phyloP scores from a whole-genome alignment of 2,113 vertebrate genomes.

The Coryphaenoides rupestris region DNA sequence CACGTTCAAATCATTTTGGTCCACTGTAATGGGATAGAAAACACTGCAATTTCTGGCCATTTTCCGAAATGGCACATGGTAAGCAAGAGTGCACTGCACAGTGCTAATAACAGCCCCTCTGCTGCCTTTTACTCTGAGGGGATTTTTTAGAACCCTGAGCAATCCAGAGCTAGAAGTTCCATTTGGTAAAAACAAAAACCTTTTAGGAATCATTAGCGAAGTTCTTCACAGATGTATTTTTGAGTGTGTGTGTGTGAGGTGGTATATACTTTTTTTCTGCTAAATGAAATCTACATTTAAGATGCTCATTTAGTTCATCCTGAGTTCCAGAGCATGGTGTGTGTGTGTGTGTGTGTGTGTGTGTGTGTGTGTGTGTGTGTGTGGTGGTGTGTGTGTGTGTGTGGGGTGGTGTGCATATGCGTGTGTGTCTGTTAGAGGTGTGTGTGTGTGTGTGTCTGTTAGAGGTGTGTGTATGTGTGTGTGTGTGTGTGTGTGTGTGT shows the following conservation, averaged over 20 bases:
- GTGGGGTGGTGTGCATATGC: not conserved
- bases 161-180: too few relatives aligned
- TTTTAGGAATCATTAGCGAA: not conserved
- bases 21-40: slow-evolving; percentile 14
- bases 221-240: not conserved
- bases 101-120: too few relatives aligned
- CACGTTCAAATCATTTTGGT: slow-evolving; percentile 1
- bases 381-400: not conserved
- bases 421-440: too few relatives aligned
- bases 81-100: not conserved
- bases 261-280: too few relatives aligned
- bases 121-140: too few relatives aligned
- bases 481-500: too few relatives aligned
- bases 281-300: too few relatives aligned
- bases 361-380: not conserved
- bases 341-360: slow-evolving; percentile 10
- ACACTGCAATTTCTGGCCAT: slow-evolving; percentile 11
- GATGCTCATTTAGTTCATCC: too few relatives aligned
- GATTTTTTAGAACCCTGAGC: too few relatives aligned
- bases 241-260: too few relatives aligned
- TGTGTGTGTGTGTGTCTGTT: too few relatives aligned
- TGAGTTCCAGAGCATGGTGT: not conserved
- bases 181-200: not conserved
- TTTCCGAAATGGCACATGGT: not conserved
- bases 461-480: too few relatives aligned